phyloP scores from a whole-genome alignment of 2,888 invertebrate genomes.

The Terebella lapidaria region DNA sequence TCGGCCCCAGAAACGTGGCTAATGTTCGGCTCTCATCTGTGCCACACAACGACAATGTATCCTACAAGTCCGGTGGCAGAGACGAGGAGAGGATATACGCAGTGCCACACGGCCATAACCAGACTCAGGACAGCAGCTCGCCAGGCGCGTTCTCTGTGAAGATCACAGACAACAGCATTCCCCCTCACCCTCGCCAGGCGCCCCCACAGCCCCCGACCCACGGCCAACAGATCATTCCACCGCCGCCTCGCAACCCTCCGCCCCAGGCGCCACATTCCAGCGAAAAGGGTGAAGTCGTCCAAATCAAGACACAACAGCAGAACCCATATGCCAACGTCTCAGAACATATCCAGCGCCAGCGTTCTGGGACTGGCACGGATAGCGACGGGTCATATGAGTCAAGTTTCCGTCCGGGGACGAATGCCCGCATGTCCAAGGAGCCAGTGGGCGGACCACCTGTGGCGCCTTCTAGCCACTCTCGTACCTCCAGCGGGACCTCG shows the following conservation, averaged over 20 bases:
- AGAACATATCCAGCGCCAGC: slow-evolving; percentile 21
- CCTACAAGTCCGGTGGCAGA: not conserved
- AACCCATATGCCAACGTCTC: slow-evolving; percentile 46
- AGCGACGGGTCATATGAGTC: slow-evolving; percentile 56
- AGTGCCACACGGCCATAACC: slow-evolving; percentile 2
- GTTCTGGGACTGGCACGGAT: slow-evolving; percentile 12
- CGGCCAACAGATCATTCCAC: slow-evolving; percentile 19
- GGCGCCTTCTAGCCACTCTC: not conserved
- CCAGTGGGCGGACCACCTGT: not conserved
- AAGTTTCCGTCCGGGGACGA: slow-evolving; percentile 82
- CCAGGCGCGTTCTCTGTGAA: not conserved
- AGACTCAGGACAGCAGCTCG: not conserved
- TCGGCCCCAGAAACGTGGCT: not conserved
- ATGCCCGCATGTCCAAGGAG: slow-evolving; percentile 59
- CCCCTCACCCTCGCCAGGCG: slow-evolving; percentile 30
- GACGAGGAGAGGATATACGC: slow-evolving; percentile 8
- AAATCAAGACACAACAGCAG: slow-evolving; percentile 24
- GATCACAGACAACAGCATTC: slow-evolving; percentile 5
- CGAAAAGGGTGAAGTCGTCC: slow-evolving; percentile 32
- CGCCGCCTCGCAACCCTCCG: slow-evolving; percentile 31
- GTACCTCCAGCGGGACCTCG: not conserved
- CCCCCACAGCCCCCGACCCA: slow-evolving; percentile 26
- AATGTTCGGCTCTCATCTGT: slow-evolving; percentile 5
- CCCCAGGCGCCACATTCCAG: slow-evolving; percentile 23
- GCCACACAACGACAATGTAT: not conserved